phyloP scores from a whole-genome alignment of 2,113 vertebrate genomes.

The Ibidorhyncha struthersii region DNA sequence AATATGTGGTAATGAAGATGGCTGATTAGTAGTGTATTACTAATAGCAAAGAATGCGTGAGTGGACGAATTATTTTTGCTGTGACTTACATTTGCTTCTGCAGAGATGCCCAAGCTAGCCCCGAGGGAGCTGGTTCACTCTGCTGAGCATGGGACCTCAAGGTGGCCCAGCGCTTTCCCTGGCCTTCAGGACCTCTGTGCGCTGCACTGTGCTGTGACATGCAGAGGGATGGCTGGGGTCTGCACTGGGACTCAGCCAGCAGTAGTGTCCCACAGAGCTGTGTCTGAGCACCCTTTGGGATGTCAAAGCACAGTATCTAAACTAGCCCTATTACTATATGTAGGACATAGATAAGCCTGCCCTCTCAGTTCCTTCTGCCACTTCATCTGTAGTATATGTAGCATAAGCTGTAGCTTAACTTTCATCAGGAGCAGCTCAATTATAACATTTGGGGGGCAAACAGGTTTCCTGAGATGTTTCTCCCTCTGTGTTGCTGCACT shows the following conservation, averaged over 20 bases:
- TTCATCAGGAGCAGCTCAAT: neutral
- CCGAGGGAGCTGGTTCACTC: rapidly evolving
- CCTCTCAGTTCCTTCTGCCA: neutral
- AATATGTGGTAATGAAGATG: neutral
- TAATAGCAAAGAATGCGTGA: neutral
- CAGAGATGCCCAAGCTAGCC: neutral
- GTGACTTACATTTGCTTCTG: neutral
- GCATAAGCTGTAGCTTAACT: neutral
- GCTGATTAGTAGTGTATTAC: neutral
- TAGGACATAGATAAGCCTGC: neutral
- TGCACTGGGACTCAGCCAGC: neutral
- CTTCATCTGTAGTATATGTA: neutral
- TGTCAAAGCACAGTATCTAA: neutral
- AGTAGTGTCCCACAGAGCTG: no score
- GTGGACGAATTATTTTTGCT: neutral
- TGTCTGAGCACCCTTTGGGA: neutral
- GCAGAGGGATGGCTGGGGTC: neutral
- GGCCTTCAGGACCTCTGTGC: neutral
- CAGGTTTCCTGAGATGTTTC: neutral
- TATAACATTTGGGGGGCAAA: rapidly evolving
- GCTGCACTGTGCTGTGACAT: rapidly evolving
- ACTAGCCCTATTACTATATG: neutral
- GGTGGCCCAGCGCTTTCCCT: neutral
- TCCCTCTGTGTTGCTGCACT: neutral
- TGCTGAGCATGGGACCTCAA: rapidly evolving